These are phyloP conservation scores for Drosophila neotestacea DNA, from an alignment of 2,888 invertebrate species.

Conservation along the genomic window DNA sequence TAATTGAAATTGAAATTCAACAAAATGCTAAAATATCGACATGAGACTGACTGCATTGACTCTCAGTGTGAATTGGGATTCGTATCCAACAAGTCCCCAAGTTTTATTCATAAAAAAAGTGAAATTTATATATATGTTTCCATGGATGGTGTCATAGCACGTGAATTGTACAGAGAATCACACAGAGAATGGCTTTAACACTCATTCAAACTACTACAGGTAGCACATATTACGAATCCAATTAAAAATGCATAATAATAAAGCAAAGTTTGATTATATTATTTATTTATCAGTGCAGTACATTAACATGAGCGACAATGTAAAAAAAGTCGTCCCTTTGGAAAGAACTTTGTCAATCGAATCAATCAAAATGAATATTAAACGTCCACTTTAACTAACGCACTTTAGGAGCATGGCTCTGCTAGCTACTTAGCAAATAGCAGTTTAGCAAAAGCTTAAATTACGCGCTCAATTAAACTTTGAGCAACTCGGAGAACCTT, in stretches of 20 bases:
- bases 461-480: conserved; percentile 79
- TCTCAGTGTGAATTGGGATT: conserved; percentile 20
- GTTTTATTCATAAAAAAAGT: neutral
- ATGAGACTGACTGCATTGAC: conserved; percentile 26
- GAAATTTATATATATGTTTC: conserved; percentile 2
- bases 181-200: neutral
- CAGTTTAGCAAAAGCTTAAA: conserved; percentile 75
- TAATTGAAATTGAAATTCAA: conserved; percentile 80
- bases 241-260: conserved; percentile 52
- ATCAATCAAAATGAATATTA: conserved; percentile 7
- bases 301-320: too few relatives aligned
- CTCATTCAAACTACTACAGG: neutral
- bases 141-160: neutral
- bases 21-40: conserved; percentile 60
- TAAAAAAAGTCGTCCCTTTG: neutral
- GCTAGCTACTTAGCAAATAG: conserved; percentile 70
- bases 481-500: conserved; percentile 56
- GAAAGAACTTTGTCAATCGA: neutral
- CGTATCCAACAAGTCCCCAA: conserved; percentile 1
- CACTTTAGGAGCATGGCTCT: conserved; percentile 34
- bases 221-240: conserved; percentile 30
- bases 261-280: neutral
- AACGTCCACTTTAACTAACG: conserved; percentile 38
- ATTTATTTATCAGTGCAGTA: neutral
- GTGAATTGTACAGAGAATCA: neutral